Conservation (phyloP, 2,113 vertebrate species). For the Anhinga anhinga region DNA sequence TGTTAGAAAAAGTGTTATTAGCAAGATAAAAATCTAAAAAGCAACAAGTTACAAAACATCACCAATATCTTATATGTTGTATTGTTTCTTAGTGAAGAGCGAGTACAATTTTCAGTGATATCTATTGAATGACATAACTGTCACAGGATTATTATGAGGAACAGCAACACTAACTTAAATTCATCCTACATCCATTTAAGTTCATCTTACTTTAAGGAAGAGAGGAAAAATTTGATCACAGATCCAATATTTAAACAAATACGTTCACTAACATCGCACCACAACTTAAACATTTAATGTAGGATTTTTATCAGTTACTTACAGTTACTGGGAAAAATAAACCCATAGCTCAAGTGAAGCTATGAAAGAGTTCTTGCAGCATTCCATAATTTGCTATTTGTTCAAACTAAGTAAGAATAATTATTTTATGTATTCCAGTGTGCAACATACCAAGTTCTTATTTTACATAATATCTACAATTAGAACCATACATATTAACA, state of each 20-base stretch:
- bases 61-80: neutral
- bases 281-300: neutral
- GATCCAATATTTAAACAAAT: neutral
- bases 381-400: neutral
- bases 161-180: neutral
- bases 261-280: neutral
- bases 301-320: neutral
- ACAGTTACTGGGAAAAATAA: neutral
- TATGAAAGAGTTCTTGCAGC: neutral
- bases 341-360: neutral
- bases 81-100: neutral
- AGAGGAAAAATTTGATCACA: neutral
- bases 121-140: neutral
- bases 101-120: neutral
- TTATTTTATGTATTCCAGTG: neutral
- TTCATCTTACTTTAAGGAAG: neutral
- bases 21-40: constrained; percentile 49
- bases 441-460: neutral
- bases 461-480: neutral
- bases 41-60: constrained; percentile 29
- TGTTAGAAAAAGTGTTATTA: constrained; percentile 43
- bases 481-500: neutral
- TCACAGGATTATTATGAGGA: neutral
- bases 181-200: neutral
- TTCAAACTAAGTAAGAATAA: neutral